Evolutionary conservation across 2,113 vertebrate species (phyloP), one percentile per base, ranked within the genome.

Genomic region (Rostratula benghalensis): DNA sequence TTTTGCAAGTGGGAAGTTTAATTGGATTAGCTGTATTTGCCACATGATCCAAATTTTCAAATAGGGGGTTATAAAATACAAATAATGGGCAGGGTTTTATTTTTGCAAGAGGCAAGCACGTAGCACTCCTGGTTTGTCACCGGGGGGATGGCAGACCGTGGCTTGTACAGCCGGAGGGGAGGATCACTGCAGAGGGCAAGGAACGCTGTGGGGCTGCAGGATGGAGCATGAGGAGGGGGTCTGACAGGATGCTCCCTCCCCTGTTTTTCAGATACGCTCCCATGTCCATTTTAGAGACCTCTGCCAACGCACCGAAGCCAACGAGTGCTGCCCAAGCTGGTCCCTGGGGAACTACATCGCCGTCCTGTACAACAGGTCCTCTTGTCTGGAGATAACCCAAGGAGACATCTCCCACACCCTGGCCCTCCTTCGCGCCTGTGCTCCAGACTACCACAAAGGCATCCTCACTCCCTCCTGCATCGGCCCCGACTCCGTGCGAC

Each of bases 341-440:
- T 99, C 99, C 70, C 97, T 99, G 93, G 99, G 99, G 95, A 99
- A 99, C 98, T 99, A 99, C 67, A 98, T 99, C 82, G 99, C 99
- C 13, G 98, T 99, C 68, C 98, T 99, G 59, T 98, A 98, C 91
- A 99, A 99, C 74, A 98, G 98, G 60, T 99, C 99, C 24, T 98
- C 98, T 2, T 99, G 99, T 96, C 95, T 99, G 92, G 98, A 98
- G 83, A 98, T 99, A 69, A 99, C 99, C 61, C 98, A 98, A 68
- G 98, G 97, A 7, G 99, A 99, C 54, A 98, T 99, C 43, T 98
- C 98, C 20, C 99, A 98, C 30, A 99, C 98, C 8, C 98, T 99
- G 94, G 97, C 97, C 73, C 98, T 99, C 68, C 98, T 99, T 23
- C 98, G 99, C 63, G 98, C 98, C 96, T 99, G 99, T 68, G 99